Conservation (phyloP, 2,888 invertebrate species). For the Drosophila maculinotata region DNA sequence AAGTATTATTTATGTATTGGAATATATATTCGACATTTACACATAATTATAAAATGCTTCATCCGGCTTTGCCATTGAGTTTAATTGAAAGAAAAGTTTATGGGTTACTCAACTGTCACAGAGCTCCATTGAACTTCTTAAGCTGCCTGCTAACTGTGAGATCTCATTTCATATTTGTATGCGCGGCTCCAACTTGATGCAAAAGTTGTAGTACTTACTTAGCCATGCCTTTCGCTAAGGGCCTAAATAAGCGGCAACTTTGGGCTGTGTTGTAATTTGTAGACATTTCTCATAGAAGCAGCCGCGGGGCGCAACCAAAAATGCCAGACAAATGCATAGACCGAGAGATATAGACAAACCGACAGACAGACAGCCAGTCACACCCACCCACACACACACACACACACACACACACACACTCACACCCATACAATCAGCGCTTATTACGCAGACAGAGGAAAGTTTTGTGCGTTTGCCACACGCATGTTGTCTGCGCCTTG, state of each 20-base stretch:
- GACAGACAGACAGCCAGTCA: slow-evolving; percentile 24
- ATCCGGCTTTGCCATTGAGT: no score
- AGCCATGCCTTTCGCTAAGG: slow-evolving; percentile 13
- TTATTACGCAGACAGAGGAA: slow-evolving; percentile 58
- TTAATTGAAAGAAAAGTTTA: no score
- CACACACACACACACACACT: slow-evolving; percentile 6
- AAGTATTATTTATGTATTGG: no score
- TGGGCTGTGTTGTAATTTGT: slow-evolving; percentile 59
- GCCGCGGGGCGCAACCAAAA: slow-evolving; percentile 42
- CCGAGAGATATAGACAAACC: slow-evolving; percentile 8
- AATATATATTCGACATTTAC: no score
- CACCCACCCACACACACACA: slow-evolving; percentile 26
- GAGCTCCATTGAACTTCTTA: no score
- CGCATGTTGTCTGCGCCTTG: slow-evolving; percentile 75
- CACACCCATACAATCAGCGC: slow-evolving; percentile 42
- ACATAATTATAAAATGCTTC: no score
- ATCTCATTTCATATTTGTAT: slow-evolving; percentile 20
- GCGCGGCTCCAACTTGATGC: slow-evolving; percentile 22
- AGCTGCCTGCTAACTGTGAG: no score
- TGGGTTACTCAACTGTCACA: no score
- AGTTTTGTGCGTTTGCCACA: slow-evolving; percentile 67
- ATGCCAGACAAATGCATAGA: slow-evolving; percentile 47
- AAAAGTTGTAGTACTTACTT: slow-evolving; percentile 51
- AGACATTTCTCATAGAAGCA: slow-evolving; percentile 60
- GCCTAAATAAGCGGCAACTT: slow-evolving; percentile 23